Conservation (phyloP, 2,113 vertebrate species). For the Callipepla californica region DNA sequence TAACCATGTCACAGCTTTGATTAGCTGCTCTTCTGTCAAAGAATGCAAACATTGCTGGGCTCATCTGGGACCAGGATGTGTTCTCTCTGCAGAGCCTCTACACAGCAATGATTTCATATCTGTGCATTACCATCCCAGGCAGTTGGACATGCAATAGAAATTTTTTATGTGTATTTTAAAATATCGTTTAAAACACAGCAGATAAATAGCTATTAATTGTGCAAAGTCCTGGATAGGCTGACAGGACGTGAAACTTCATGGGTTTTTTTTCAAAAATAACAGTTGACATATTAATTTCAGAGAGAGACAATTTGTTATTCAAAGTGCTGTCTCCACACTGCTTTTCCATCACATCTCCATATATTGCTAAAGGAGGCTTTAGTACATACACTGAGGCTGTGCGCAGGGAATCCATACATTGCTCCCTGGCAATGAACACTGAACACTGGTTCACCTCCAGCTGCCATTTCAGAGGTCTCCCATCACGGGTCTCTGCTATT, state of each 20-base stretch:
- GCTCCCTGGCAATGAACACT: too few species aligned
- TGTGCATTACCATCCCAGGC: constrained; percentile 14
- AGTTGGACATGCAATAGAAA: background rate
- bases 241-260: background rate
- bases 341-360: background rate
- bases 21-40: constrained; percentile 48
- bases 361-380: background rate
- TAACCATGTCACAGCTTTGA: constrained; percentile 62
- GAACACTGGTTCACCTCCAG: background rate
- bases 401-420: background rate
- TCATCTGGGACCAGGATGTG: background rate
- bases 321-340: background rate
- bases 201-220: constrained; percentile 9
- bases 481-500: background rate
- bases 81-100: constrained; percentile 6
- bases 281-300: background rate
- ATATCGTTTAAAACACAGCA: background rate
- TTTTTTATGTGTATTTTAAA: constrained; percentile 9
- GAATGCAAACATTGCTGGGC: constrained; percentile 1
- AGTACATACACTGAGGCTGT: background rate
- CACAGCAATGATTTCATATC: constrained; percentile 37
- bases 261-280: background rate
- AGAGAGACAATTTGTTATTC: background rate
- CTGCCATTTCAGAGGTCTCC: background rate
- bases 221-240: background rate